phyloP scores from a whole-genome alignment of 2,113 vertebrate species.

The Oreochromis tanganicae region DNA sequence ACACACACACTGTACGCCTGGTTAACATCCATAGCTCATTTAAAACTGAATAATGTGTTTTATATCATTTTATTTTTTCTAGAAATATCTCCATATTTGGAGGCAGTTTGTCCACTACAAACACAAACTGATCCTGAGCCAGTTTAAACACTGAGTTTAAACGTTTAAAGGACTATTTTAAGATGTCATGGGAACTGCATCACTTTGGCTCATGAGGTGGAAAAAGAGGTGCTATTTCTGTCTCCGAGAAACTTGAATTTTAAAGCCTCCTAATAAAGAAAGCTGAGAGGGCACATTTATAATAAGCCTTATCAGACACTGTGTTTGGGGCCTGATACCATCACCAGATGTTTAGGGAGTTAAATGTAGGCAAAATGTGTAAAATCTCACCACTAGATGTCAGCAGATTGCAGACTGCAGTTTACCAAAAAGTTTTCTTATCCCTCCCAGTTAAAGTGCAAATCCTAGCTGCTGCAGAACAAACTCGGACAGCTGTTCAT shows the following conservation, averaged over 20 bases:
- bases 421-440: neutral
- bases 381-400: neutral
- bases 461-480: neutral
- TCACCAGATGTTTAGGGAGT: neutral
- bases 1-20: neutral
- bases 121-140: neutral
- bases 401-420: neutral
- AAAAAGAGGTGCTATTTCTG: neutral
- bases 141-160: neutral
- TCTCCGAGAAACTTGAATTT: neutral
- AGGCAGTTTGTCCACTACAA: neutral
- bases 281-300: neutral
- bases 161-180: neutral
- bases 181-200: neutral
- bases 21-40: neutral
- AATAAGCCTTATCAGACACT: neutral
- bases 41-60: neutral
- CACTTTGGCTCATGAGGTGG: neutral
- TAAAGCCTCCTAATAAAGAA: neutral
- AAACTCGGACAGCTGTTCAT: neutral
- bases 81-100: neutral
- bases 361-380: neutral
- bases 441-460: neutral
- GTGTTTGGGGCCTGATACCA: neutral
- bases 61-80: neutral